A percentile compares a stretch with the other conserved stretches of the same genome.
These are phyloP conservation scores for Nemurella pictetii DNA, from an alignment of 2,888 invertebrate genomes.

Conservation along the genomic window DNA sequence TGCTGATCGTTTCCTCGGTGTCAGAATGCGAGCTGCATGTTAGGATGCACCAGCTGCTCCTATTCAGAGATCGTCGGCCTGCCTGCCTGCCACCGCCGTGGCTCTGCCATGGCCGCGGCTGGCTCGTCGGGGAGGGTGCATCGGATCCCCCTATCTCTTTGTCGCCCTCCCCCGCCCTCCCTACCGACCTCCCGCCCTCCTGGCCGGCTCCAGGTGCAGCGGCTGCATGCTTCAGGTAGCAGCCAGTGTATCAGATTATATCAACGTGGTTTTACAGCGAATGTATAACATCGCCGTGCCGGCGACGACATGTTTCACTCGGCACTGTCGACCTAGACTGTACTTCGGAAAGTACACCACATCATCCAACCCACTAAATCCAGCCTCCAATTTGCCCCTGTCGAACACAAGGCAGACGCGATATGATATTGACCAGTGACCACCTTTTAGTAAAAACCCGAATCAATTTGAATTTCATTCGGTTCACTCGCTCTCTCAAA, in stretches of 20 bases:
- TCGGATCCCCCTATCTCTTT: neutral
- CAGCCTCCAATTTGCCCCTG: neutral
- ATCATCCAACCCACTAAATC: too few relatives aligned
- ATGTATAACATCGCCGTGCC: neutral
- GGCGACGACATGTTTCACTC: neutral
- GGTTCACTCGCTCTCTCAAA: neutral
- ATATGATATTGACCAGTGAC: neutral
- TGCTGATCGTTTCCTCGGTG: neutral
- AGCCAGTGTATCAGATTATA: neutral
- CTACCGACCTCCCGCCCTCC: too few relatives aligned
- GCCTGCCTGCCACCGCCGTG: neutral
- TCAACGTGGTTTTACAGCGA: neutral
- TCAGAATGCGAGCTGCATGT: neutral
- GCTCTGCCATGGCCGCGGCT: neutral
- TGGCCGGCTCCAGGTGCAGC: neutral
- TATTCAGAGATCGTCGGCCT: neutral
- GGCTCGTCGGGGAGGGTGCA: neutral
- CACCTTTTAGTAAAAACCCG: neutral
- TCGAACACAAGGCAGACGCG: neutral
- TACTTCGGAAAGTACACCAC: too few relatives aligned
- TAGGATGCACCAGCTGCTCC: slow-evolving; percentile 4
- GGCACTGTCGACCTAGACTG: neutral
- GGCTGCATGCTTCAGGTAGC: neutral
- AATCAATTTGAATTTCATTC: neutral
- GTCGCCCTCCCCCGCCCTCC: neutral